phyloP scores from a whole-genome alignment of 2,797 vertebrate species.

The Pelochelys cantorii region DNA sequence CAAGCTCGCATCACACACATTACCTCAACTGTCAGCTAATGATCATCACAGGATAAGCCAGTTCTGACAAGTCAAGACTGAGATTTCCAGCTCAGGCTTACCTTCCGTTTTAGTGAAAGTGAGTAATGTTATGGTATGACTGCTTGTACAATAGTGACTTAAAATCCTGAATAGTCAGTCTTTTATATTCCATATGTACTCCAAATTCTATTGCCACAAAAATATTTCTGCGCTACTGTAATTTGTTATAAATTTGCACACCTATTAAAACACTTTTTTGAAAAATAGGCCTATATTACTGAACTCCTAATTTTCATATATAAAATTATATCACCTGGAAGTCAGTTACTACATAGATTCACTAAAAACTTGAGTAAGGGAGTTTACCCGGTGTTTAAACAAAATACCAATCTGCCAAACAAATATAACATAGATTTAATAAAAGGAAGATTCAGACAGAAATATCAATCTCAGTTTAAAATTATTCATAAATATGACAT shows the following conservation, averaged over 20 bases:
- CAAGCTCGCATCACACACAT: constrained; percentile 16
- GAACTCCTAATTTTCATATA: constrained; percentile 20
- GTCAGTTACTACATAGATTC: constrained; percentile 30
- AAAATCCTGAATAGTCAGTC: constrained; percentile 25
- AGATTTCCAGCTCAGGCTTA: constrained; percentile 43
- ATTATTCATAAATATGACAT: constrained; percentile 59
- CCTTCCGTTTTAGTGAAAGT: constrained; percentile 17
- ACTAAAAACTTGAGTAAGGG: background rate
- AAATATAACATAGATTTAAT: constrained; percentile 34
- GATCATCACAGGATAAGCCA: background rate
- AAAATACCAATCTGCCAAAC: constrained; percentile 10
- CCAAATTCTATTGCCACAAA: constrained; percentile 12
- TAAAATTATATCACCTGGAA: constrained; percentile 31
- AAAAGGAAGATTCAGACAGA: constrained; percentile 41
- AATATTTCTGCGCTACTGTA: constrained; percentile 5
- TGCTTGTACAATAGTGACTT: background rate
- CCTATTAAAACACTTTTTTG: constrained; percentile 26
- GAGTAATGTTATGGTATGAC: constrained; percentile 16
- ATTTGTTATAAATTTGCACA: constrained; percentile 35
- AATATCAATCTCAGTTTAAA: constrained; percentile 19
- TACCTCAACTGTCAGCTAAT: constrained; percentile 29
- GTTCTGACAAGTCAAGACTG: constrained; percentile 22
- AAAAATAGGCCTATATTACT: background rate
- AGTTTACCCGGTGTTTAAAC: background rate
- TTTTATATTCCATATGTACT: background rate